Percentiles rank a stretch among this genome's conserved stretches.
phyloP scores from a whole-genome alignment of 1,140 invertebrate species.

The Trachymyrmex septentrionalis region DNA sequence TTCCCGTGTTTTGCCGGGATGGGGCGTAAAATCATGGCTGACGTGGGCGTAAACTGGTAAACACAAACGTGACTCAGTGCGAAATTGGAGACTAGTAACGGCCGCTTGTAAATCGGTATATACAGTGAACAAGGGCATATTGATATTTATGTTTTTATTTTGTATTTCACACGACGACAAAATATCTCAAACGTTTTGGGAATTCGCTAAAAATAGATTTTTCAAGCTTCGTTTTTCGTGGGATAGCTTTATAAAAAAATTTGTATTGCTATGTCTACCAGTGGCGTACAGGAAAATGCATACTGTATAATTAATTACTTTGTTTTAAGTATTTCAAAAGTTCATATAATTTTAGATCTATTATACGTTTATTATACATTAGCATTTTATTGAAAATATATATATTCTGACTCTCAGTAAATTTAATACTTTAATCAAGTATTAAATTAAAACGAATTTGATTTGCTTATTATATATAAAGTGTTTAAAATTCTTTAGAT shows the following conservation, averaged over 20 bases:
- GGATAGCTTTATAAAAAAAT: constrained; percentile 24
- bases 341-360: too few relatives aligned
- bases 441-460: too few relatives aligned
- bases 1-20: constrained; percentile 49
- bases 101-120: constrained; percentile 60
- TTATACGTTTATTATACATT: too few relatives aligned
- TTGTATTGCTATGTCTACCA: background rate
- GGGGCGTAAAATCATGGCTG: constrained; percentile 62
- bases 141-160: constrained; percentile 50
- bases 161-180: constrained; percentile 30
- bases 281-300: background rate
- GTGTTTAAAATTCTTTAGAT: too few relatives aligned
- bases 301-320: background rate
- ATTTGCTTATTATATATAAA: too few relatives aligned
- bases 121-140: constrained; percentile 33
- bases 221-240: constrained; percentile 6
- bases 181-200: constrained; percentile 24
- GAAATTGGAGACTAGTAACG: constrained; percentile 58
- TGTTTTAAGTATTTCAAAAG: too few relatives aligned
- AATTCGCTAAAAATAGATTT: constrained; percentile 37
- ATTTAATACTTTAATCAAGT: too few relatives aligned
- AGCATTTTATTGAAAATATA: too few relatives aligned
- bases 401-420: too few relatives aligned
- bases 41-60: constrained; percentile 63
- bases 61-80: constrained; percentile 62